Evolutionary conservation across 2,113 vertebrate genomes (phyloP), one percentile per base, ranked within the genome.

Genomic region (Chamaea fasciata): DNA sequence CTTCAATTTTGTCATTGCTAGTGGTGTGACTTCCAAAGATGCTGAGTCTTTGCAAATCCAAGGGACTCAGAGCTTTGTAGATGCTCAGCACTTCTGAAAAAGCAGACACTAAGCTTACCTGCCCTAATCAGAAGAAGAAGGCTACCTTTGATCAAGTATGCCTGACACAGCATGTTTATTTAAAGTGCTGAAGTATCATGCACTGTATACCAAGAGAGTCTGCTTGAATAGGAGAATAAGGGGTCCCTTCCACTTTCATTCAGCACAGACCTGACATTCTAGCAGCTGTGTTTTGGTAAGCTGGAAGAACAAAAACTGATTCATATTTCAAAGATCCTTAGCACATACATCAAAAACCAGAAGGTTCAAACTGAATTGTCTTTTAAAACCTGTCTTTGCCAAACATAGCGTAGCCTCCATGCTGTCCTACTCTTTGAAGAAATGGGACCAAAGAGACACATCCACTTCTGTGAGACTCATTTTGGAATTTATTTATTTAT

Each of bases 61-160:
- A 80, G 47, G 55, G 71, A 96, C 76, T 94, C 76, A 75, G 75
- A 90, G 92, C 73, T 93, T 93, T 92, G 79, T 68, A 83, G 68
- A 63, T 44, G 37, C 83, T 96, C 92, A 96, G 93, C 85, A 86
- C 55, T 95, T 88, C 64, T 56, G 67, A 85, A 83, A 90, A 90
- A 37, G 41, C 64, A 93, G 71, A 44, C 19, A 55, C 65, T 59
- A 80, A 90, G 87, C 85, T 83, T 44, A 93, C 91, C 91, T 93
- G 59, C 60, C 60, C 35, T 89, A 67, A 90, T 88, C 88, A 93
- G 75, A 89, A 89, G 33, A 17, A 28, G 83, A 12, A 31, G 33
- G 31, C 75, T 95, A 87, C 82, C 85, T 96, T 94, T 95, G 92
- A 95, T 95, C 93, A 85, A 77, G 50, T 68, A 74, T 83, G 82